phyloP scores from a whole-genome alignment of 2,888 invertebrate genomes.

The Asteroscopus sphinx region DNA sequence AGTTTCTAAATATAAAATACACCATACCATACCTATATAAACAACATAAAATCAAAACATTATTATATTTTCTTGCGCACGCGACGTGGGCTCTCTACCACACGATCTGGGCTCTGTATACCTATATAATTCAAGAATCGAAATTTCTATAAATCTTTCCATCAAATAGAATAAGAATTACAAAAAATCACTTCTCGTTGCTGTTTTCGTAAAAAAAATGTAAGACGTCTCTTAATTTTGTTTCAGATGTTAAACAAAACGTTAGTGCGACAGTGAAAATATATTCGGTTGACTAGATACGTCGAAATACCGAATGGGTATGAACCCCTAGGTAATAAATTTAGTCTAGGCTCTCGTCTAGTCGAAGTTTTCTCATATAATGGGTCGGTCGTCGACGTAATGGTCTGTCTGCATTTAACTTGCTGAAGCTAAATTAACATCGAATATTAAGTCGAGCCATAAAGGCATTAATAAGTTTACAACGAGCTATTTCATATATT shows the following conservation, averaged over 20 bases:
- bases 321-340: constrained; percentile 69
- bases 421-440: constrained; percentile 69
- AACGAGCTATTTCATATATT: constrained; percentile 21
- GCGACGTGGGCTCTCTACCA: no score
- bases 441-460: constrained; percentile 63
- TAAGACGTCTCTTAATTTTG: no score
- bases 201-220: no score
- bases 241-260: background rate
- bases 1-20: no score
- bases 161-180: no score
- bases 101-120: no score
- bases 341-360: constrained; percentile 66
- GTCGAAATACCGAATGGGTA: constrained; percentile 53
- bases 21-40: no score
- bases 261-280: background rate
- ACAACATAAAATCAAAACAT: no score
- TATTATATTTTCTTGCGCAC: no score
- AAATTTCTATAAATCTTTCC: no score
- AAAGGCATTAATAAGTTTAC: constrained; percentile 49
- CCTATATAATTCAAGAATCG: no score
- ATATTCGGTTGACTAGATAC: constrained; percentile 5
- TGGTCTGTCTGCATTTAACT: constrained; percentile 70
- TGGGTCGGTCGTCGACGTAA: constrained; percentile 68
- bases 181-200: no score
- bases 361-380: constrained; percentile 76